phyloP scores from a whole-genome alignment of 2,888 invertebrate species.

The Argyresthia albistria region DNA sequence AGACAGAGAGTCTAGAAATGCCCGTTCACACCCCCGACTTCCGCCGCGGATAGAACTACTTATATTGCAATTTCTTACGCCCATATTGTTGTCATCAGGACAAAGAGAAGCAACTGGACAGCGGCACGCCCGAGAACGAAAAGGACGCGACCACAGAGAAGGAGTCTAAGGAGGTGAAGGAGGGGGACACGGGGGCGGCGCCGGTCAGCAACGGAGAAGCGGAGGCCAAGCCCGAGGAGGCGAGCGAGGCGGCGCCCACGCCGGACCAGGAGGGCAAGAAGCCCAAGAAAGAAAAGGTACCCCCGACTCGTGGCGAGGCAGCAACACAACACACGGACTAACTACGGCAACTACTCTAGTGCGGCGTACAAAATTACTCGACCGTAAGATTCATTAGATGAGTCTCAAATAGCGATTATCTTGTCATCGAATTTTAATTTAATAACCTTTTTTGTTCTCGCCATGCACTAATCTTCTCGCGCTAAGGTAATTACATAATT shows the following conservation, averaged over 20 bases:
- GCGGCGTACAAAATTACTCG: no score
- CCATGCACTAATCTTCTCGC: no score
- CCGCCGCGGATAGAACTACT: conserved; percentile 24
- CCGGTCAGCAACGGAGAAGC: conserved; percentile 54
- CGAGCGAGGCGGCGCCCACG: conserved; percentile 42
- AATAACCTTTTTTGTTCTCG: no score
- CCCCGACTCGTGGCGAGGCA: neutral
- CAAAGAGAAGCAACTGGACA: conserved; percentile 71
- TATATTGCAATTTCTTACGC: conserved; percentile 1
- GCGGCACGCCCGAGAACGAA: conserved; percentile 74
- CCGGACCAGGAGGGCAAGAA: conserved; percentile 68
- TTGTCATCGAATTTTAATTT: no score
- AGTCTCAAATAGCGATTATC: no score
- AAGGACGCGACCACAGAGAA: conserved; percentile 80
- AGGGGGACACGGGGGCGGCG: conserved; percentile 14
- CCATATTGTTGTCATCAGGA: conserved; percentile 52
- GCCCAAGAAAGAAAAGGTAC: conserved; percentile 77
- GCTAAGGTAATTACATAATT: no score
- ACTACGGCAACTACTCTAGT: no score
- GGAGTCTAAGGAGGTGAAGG: conserved; percentile 53
- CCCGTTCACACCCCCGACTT: conserved; percentile 21
- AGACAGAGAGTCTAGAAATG: neutral
- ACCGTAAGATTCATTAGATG: no score
- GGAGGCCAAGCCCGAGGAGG: conserved; percentile 48
- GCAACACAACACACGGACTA: neutral